Percentiles rank a stretch among this genome's conserved stretches.
These are phyloP conservation scores for Xylocopa sonorina DNA, from an alignment of 1,140 invertebrate genomes.

Conservation along the genomic window DNA sequence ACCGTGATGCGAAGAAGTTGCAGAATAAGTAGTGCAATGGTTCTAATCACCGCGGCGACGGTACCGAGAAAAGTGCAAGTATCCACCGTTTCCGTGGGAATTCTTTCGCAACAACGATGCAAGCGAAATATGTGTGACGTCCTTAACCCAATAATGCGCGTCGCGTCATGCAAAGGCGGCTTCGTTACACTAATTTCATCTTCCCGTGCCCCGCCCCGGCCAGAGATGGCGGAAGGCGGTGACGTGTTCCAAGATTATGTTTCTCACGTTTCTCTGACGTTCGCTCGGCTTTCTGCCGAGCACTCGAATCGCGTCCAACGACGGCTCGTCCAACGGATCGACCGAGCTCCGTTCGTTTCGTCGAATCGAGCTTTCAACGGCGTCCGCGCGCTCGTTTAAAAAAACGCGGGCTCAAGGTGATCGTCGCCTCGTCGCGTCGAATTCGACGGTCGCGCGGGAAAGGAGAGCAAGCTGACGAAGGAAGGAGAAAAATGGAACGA, in stretches of 20 bases:
- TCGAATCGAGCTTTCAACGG: conserved; percentile 4
- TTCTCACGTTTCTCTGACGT: conserved; percentile 66
- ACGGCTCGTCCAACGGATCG: conserved; percentile 22
- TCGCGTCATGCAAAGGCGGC: conserved; percentile 52
- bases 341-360: background rate
- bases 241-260: conserved; percentile 59
- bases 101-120: conserved; percentile 28
- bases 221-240: conserved; percentile 58
- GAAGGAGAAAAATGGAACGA: background rate
- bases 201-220: conserved; percentile 46
- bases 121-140: conserved; percentile 44
- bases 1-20: too few species aligned
- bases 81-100: conserved; percentile 20
- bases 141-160: conserved; percentile 61
- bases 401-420: background rate
- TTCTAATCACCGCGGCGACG: background rate
- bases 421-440: background rate
- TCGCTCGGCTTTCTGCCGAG: conserved; percentile 57
- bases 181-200: conserved; percentile 66
- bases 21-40: too few species aligned
- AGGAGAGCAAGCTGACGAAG: too few species aligned
- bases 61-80: background rate
- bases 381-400: background rate
- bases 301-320: conserved; percentile 28
- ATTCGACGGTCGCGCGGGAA: background rate